Evolutionary conservation across 2,797 vertebrate genomes (phyloP), one percentile per base, ranked within the genome.

Genomic region (Gymnothorax javanicus): DNA sequence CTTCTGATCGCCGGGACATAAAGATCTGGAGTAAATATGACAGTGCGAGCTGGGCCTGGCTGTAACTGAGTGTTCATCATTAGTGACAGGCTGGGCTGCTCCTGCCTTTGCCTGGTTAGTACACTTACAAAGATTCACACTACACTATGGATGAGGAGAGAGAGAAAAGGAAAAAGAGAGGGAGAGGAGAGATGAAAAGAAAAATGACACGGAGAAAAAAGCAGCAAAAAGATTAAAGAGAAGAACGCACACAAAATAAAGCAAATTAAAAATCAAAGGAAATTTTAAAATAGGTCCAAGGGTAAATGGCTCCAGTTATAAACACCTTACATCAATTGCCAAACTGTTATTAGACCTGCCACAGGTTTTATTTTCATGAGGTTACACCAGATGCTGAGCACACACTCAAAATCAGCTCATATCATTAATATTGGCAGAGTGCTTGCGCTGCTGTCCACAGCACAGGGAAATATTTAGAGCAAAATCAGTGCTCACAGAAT

Each of bases 31-130:
- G 93, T 95, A 94, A 95, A 95, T 95, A 95, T 95, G 95, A 54
- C 20, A 43, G 33, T n/a, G 13, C 4, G 57, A 12, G 11, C 58
- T 43, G 92, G 93, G 93, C 91, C 94, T 95, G 94, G 95, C 95
- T 95, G 95, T 94, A 95, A 92, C 92, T 93, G 93, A 93, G 94
- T 95, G 94, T 95, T 96, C 94, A 94, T 94, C 94, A 95, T 95
- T 95, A 95, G 95, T 95, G 94, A 95, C 52, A 94, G 95, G 93
- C 94, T 95, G 95, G 93, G 93, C 94, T 94, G 94, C 93, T 93
- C 89, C 92, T 90, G 92, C 88, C 84, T 93, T 86, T 87, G 86
- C 73, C 87, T 85, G 86, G 88, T 87, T 85, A 88, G 75, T 87
- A 79, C 93, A 93, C 64, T 82, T 89, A 87, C 86, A 87, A 87